A percentile compares a stretch with the other conserved stretches of the same genome.
These are phyloP conservation scores for Colletes gigas DNA, from an alignment of 1,140 invertebrate species.

Conservation along the genomic window DNA sequence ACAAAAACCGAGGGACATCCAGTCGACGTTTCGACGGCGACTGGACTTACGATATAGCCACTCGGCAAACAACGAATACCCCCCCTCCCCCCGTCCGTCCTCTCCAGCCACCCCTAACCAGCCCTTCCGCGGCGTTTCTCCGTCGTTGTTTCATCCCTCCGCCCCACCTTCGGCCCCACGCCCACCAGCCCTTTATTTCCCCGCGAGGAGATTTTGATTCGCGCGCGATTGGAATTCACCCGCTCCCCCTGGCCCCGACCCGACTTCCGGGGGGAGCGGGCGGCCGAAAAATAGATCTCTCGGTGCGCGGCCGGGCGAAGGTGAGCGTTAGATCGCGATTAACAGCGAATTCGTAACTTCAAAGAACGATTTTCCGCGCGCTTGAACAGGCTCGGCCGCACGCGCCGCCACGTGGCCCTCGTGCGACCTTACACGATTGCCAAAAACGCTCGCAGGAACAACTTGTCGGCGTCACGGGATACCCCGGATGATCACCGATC, in stretches of 20 bases:
- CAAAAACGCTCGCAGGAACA: conserved; percentile 26
- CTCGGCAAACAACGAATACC: conserved; percentile 49
- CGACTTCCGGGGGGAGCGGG: conserved; percentile 57
- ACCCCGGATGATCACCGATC: neutral
- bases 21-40: conserved; percentile 46
- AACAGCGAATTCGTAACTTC: conserved; percentile 60
- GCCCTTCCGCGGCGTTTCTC: neutral
- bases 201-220: conserved; percentile 61
- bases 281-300: conserved; percentile 41
- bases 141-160: conserved; percentile 22
- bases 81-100: neutral
- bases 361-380: conserved; percentile 72
- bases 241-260: neutral
- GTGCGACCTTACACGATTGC: conserved; percentile 58
- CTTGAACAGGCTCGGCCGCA: conserved; percentile 54
- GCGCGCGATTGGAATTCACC: conserved; percentile 40
- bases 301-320: conserved; percentile 45
- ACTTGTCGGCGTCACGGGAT: conserved; percentile 42
- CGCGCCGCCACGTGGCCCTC: conserved; percentile 57
- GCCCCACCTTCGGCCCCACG: neutral
- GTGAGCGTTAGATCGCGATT: conserved; percentile 69
- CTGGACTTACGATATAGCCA: conserved; percentile 58
- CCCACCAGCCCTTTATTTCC: neutral
- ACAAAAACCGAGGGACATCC: conserved; percentile 32
- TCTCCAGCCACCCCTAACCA: neutral